Evolutionary conservation across 2,888 invertebrate species (phyloP).

Genomic region (Glaucopsyche alexis): DNA sequence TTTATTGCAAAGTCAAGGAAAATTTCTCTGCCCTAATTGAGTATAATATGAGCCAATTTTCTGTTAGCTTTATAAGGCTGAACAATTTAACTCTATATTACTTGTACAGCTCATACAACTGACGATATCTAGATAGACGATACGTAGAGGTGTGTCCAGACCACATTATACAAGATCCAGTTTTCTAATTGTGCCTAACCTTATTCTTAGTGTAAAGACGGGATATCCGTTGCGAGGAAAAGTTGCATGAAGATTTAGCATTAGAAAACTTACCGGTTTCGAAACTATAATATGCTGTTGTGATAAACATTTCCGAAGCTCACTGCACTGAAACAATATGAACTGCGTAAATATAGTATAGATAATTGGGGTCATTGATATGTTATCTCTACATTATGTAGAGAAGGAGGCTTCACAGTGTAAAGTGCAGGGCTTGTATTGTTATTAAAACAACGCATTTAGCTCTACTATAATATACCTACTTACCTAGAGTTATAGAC

Average conservation of each 20-base stretch:
- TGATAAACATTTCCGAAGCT: neutral
- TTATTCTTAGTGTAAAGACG: constrained; percentile 34
- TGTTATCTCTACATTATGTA: neutral
- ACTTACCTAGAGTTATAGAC: too few relatives aligned
- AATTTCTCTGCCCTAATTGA: too few relatives aligned
- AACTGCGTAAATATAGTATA: neutral
- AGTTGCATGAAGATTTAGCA: constrained; percentile 27
- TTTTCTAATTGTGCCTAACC: constrained; percentile 32
- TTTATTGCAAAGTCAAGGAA: too few relatives aligned
- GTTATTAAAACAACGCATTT: neutral
- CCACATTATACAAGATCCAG: constrained; percentile 21
- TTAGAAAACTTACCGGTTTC: constrained; percentile 32
- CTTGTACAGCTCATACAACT: too few relatives aligned
- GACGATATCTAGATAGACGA: neutral
- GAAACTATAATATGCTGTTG: neutral
- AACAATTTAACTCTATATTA: too few relatives aligned
- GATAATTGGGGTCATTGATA: constrained; percentile 3
- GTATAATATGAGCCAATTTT: too few relatives aligned
- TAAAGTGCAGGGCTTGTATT: neutral
- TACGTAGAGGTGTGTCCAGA: neutral
- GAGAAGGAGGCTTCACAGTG: constrained; percentile 5
- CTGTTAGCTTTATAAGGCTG: too few relatives aligned
- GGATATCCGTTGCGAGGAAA: constrained; percentile 36
- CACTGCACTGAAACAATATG: neutral
- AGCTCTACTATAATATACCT: neutral